Base-by-base conservation (phyloP, 2,797 vertebrate genomes). In the Setipinna tenuifilis region DNA sequence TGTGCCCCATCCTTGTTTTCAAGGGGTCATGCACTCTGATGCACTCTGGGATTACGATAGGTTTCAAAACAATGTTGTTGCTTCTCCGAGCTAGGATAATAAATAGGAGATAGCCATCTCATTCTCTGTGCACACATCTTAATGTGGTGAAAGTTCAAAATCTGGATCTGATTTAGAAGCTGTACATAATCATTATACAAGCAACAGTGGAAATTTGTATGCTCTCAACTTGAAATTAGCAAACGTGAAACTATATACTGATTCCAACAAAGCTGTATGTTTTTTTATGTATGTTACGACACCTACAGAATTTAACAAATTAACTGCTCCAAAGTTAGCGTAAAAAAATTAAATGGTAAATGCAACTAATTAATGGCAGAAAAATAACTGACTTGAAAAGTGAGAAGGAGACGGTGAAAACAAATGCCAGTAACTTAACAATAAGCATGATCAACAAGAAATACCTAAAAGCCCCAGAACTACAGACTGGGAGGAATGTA, bases 141-240 rank as follows among this genome's bases (percentile, higher is more conserved):
- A 75, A 41, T 75, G 44, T 82, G 48, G 80, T 54, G 91, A 90
- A 87, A 88, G 81, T 84, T 85, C 85, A 48, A 61, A 87, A 90
- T 90, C 89, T 89, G 71, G 90, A 92, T 75, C 31, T 17, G 68
- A 41, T 75, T 75, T 41, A 75, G 21, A 75, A 75, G 68, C 68
- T 75, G 16, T 17, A 75, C 68, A 75, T 41, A 41, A 75, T 75
- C 68, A 75, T 75, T 75, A 41, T 41, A 19, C 3, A 75, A 89
- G 85, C 87, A 87, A 84, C 62, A 85, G 61, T 84, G 88, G 90
- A 91, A 90, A 92, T 90, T 88, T 83, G 80, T 86, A 84, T 87
- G 86, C 88, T 89, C 85, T 88, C 11, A 71, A 59, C 17, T 21
- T 59, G 3, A 59, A 11, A 59, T 54, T 54, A 54, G 50, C 14